phyloP scores from a whole-genome alignment of 2,888 invertebrate species.

The Drosophila anomalata region DNA sequence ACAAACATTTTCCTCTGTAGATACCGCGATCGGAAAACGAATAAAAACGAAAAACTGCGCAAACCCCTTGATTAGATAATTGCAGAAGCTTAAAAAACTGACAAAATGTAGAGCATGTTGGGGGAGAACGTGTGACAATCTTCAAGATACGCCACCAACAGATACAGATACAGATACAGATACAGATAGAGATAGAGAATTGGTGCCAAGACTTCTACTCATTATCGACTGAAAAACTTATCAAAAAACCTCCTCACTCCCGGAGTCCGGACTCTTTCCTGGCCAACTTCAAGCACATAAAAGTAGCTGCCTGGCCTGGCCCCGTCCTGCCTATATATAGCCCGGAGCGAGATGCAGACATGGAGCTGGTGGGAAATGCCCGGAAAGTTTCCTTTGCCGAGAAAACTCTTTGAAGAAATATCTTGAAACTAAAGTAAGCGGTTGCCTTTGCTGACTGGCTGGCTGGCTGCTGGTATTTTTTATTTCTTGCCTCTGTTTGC shows the following conservation, averaged over 20 bases:
- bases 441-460: conserved; percentile 3
- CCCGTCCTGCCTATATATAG: conserved; percentile 62
- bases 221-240: conserved; percentile 48
- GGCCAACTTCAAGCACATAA: conserved; percentile 16
- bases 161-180: conserved; percentile 3
- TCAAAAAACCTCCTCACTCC: conserved; percentile 69
- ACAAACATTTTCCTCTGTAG: conserved; percentile 68
- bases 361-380: conserved; percentile 56
- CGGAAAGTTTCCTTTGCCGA: conserved; percentile 11
- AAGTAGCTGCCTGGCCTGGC: conserved; percentile 11
- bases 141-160: conserved; percentile 13
- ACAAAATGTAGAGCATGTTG: conserved; percentile 31
- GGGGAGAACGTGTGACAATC: conserved; percentile 27
- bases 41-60: conserved; percentile 60
- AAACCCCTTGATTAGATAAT: conserved; percentile 76
- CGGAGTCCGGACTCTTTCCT: conserved; percentile 35
- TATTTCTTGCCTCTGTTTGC: conserved; percentile 60
- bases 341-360: conserved; percentile 45
- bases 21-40: conserved; percentile 58
- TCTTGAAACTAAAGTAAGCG: conserved; percentile 49
- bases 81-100: conserved; percentile 45
- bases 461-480: conserved; percentile 51
- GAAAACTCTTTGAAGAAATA: conserved; percentile 72
- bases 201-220: conserved; percentile 52
- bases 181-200: conserved; percentile 42